Percentiles rank a stretch among this genome's conserved stretches.
Evolutionary conservation across 2,113 vertebrate genomes (phyloP).

Genomic region (Progne subis): DNA sequence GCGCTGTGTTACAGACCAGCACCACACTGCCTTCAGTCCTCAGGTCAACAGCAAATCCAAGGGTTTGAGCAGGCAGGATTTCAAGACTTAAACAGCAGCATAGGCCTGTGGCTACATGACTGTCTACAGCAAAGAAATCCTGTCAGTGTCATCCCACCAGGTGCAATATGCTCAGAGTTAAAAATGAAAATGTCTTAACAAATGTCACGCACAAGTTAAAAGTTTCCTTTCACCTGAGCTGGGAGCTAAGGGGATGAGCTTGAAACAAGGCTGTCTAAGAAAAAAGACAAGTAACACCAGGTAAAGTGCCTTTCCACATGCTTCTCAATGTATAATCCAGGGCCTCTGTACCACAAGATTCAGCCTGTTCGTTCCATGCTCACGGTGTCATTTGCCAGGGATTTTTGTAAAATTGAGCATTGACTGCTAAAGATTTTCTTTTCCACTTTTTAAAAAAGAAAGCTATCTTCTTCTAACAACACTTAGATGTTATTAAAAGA

Average conservation of each 20-base stretch:
- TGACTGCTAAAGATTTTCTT: background rate
- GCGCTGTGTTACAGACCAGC: background rate
- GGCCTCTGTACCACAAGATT: background rate
- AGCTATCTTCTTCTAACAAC: background rate
- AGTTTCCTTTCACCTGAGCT: background rate
- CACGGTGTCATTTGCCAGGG: accelerated
- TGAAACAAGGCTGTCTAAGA: background rate
- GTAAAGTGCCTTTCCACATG: background rate
- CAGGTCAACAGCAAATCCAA: background rate
- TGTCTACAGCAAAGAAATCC: background rate
- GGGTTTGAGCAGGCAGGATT: background rate
- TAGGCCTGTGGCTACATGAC: background rate
- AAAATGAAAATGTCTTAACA: background rate
- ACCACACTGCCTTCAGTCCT: background rate
- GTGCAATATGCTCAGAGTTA: background rate
- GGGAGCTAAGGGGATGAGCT: background rate
- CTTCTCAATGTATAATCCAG: background rate
- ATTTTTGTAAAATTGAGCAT: background rate
- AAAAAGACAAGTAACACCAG: background rate
- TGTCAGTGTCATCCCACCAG: background rate
- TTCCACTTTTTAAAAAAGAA: background rate
- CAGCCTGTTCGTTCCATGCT: background rate
- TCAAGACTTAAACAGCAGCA: background rate
- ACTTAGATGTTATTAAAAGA: background rate
- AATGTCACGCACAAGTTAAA: background rate